These are phyloP conservation scores for Pavo muticus DNA, from an alignment of 2,113 vertebrate species.

Conservation along the genomic window DNA sequence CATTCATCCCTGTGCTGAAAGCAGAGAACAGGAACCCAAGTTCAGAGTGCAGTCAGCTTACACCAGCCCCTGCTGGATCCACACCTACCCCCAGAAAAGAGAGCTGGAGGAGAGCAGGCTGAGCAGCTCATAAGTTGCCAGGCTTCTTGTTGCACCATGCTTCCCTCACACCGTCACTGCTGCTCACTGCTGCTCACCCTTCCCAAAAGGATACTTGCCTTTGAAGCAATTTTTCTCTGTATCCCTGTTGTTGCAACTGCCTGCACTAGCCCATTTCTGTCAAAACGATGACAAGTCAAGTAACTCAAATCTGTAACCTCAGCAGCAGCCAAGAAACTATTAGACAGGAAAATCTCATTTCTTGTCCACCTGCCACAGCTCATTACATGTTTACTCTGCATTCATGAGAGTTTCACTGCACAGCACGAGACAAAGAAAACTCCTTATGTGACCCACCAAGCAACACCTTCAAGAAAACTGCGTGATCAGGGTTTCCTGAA, in stretches of 20 bases:
- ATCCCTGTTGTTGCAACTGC: background rate
- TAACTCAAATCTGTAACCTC: background rate
- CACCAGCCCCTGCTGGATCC: background rate
- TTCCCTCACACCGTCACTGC: accelerated
- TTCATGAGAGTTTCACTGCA: background rate
- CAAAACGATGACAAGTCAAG: background rate
- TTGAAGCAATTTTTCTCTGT: background rate
- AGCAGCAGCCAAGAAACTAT: background rate
- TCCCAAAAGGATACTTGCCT: background rate
- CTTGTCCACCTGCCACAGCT: background rate
- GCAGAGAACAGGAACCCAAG: background rate
- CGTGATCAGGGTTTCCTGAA: background rate
- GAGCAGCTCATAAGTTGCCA: background rate
- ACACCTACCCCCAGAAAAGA: background rate
- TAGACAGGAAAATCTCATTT: background rate
- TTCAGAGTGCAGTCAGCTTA: background rate
- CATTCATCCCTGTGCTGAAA: background rate
- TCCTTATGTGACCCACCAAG: background rate
- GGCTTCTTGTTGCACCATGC: accelerated
- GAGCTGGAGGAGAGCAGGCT: background rate
- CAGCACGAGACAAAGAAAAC: background rate
- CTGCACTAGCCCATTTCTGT: background rate
- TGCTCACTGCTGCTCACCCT: background rate
- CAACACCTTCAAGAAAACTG: background rate
- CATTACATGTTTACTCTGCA: background rate